A percentile compares a stretch with the other conserved stretches of the same genome.
Evolutionary conservation across 2,888 invertebrate genomes (phyloP).

Genomic region (Melolontha melolontha): DNA sequence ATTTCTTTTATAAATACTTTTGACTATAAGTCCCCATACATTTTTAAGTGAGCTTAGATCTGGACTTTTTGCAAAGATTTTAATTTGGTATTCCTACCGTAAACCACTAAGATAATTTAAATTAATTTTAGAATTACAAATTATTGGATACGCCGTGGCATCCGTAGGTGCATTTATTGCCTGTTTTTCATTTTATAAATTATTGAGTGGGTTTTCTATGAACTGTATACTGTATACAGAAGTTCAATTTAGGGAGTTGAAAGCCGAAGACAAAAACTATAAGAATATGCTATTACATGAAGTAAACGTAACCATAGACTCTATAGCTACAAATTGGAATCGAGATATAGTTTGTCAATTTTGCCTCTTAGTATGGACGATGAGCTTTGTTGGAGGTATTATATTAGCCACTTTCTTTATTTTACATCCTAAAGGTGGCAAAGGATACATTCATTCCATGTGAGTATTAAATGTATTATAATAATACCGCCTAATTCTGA

Average conservation of each 20-base stretch:
- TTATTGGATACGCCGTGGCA: slow-evolving; percentile 8
- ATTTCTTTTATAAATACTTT: too few species aligned
- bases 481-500: too few species aligned
- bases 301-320: slow-evolving; percentile 14
- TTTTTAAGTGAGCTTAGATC: too few species aligned
- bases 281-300: not conserved
- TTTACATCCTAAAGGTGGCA: slow-evolving; percentile 55
- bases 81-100: not conserved
- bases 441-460: slow-evolving; percentile 50
- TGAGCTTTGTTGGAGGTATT: slow-evolving; percentile 51
- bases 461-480: slow-evolving; percentile 49
- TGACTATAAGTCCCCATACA: too few species aligned
- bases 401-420: slow-evolving; percentile 53
- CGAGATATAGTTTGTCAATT: slow-evolving; percentile 21
- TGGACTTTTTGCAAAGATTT: too few species aligned
- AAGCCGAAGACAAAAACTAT: not conserved
- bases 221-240: slow-evolving; percentile 54
- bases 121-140: slow-evolving; percentile 49
- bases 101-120: not conserved
- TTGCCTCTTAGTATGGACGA: slow-evolving; percentile 34
- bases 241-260: slow-evolving; percentile 41
- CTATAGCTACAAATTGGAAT: slow-evolving; percentile 16
- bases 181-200: slow-evolving; percentile 50
- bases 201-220: slow-evolving; percentile 53
- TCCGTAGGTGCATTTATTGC: slow-evolving; percentile 23